phyloP scores from a whole-genome alignment of 2,113 vertebrate genomes.

The Progne subis region DNA sequence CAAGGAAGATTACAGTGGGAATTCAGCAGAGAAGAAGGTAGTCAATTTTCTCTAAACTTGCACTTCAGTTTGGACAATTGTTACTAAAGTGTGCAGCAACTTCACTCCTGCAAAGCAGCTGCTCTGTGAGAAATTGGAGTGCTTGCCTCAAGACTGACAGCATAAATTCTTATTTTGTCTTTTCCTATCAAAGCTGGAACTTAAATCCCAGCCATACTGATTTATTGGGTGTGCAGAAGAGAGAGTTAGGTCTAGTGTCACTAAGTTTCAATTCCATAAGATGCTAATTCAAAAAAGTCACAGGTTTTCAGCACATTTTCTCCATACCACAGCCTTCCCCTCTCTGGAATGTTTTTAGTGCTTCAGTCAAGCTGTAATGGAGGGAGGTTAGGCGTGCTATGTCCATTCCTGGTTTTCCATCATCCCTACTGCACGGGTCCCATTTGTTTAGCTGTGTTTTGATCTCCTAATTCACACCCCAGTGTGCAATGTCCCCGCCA shows the following conservation, averaged over 20 bases:
- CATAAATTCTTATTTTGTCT: not conserved
- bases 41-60: not conserved
- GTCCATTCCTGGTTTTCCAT: slow-evolving; percentile 22
- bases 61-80: not conserved
- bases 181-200: not conserved
- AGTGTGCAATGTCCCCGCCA: not conserved
- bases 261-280: not conserved
- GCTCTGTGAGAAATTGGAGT: not conserved
- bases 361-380: not conserved
- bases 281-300: not conserved
- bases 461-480: slow-evolving; percentile 52
- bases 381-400: not conserved
- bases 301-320: not conserved
- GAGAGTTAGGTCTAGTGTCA: not conserved
- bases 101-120: not conserved
- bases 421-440: not conserved
- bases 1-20: not conserved
- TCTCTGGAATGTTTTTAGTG: not conserved
- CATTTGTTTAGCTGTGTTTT: slow-evolving; percentile 58
- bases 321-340: not conserved
- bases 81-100: not conserved
- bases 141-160: not conserved
- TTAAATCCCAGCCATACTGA: not conserved
- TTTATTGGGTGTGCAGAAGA: not conserved
- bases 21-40: not conserved